Conservation (phyloP, 2,888 invertebrate genomes). For the Phytoseiulus persimilis region DNA sequence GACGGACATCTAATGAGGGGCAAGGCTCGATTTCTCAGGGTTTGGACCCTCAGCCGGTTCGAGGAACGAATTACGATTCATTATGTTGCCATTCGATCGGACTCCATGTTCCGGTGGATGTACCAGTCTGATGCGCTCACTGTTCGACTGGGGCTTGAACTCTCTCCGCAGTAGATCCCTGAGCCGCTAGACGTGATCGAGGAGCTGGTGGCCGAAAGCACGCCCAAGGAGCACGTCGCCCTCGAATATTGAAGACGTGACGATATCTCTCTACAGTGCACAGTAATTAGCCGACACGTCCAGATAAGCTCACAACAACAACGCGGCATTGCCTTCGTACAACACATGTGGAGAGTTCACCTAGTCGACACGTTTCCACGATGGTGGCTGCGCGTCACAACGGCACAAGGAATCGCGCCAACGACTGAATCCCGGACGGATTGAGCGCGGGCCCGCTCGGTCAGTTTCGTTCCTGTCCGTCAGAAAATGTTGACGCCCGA, state of each 20-base stretch:
- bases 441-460: no score
- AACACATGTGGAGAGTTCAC: background rate
- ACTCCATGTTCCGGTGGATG: no score
- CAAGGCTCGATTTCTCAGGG: no score
- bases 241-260: background rate
- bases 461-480: background rate
- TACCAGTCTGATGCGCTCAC: no score
- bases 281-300: background rate
- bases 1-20: no score
- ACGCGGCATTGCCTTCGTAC: background rate
- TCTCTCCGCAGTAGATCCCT: no score
- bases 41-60: no score
- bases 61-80: no score
- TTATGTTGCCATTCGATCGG: no score
- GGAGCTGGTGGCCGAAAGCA: background rate
- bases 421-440: background rate
- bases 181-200: background rate
- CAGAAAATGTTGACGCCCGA: background rate
- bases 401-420: background rate
- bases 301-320: background rate
- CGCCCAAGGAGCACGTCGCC: background rate
- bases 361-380: background rate
- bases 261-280: background rate
- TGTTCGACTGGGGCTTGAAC: no score
- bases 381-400: background rate